Conservation (phyloP, 2,113 vertebrate genomes). For the Chitala chitala region DNA sequence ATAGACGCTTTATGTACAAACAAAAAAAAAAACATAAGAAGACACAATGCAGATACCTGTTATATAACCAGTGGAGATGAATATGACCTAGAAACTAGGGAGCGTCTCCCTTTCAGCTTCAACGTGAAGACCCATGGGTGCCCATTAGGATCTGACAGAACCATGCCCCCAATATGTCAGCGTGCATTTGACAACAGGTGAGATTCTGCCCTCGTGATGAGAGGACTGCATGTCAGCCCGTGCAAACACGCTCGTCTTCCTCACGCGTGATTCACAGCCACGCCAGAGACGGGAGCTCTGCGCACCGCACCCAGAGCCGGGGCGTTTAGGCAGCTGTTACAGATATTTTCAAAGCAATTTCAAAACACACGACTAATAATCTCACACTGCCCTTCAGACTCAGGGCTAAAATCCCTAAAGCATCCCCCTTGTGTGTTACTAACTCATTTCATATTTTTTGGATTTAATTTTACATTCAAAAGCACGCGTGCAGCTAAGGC, state of each 20-base stretch:
- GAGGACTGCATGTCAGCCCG: conserved; percentile 48
- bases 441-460: not conserved
- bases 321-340: not conserved
- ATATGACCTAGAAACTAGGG: not conserved
- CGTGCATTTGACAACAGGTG: conserved; percentile 32
- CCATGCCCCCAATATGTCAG: conserved; percentile 56
- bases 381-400: not conserved
- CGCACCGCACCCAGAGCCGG: not conserved
- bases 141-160: not conserved
- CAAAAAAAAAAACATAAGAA: no score
- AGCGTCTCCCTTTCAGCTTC: not conserved
- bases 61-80: not conserved
- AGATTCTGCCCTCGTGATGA: conserved; percentile 33
- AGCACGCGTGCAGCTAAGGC: not conserved
- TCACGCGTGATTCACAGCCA: conserved; percentile 16
- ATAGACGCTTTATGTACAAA: no score
- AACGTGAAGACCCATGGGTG: not conserved
- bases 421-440: no score
- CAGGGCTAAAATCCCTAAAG: no score
- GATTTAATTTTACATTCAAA: not conserved
- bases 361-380: not conserved
- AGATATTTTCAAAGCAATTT: not conserved
- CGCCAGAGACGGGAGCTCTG: conserved; percentile 7
- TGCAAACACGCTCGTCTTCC: conserved; percentile 34
- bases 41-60: not conserved